phyloP scores from a whole-genome alignment of 2,113 vertebrate genomes.

The Platycercus adscitus region DNA sequence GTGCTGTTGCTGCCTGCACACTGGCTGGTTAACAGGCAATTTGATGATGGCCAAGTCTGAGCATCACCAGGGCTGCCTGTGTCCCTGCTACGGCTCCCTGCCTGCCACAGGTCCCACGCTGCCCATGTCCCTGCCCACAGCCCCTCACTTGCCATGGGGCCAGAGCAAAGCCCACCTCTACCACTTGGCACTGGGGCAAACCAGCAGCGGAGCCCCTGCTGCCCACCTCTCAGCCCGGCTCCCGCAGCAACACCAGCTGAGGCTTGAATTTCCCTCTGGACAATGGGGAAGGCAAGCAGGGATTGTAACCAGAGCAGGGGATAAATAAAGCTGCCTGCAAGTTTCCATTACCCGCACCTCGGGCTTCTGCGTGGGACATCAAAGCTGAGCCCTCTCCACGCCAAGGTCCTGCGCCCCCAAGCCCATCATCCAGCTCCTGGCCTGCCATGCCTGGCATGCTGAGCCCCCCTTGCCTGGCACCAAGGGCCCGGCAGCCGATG shows the following conservation, averaged over 20 bases:
- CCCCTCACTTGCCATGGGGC: not conserved
- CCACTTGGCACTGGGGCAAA: not conserved
- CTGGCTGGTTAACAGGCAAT: not conserved
- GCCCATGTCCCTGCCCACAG: too few relatives aligned
- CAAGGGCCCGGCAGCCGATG: rapidly evolving
- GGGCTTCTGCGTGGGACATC: not conserved
- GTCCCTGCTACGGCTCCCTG: not conserved
- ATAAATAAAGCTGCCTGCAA: conserved; percentile 61
- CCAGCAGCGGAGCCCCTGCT: not conserved
- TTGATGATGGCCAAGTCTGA: not conserved
- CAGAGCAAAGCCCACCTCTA: not conserved
- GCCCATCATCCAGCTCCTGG: not conserved
- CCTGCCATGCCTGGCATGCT: not conserved
- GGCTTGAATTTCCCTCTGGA: conserved; percentile 35
- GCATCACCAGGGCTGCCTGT: not conserved
- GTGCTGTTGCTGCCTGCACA: not conserved
- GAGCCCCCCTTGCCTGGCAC: not conserved
- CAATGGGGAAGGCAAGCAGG: conserved; percentile 44
- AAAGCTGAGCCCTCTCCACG: not conserved
- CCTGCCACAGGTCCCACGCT: not conserved
- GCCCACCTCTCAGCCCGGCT: not conserved
- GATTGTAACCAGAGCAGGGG: conserved; percentile 31
- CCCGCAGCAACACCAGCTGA: not conserved
- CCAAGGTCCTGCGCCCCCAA: not conserved
- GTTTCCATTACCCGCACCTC: conserved; percentile 22